Evolutionary conservation across 2,113 vertebrate genomes (phyloP).

Genomic region (Aleadryas rufinucha): DNA sequence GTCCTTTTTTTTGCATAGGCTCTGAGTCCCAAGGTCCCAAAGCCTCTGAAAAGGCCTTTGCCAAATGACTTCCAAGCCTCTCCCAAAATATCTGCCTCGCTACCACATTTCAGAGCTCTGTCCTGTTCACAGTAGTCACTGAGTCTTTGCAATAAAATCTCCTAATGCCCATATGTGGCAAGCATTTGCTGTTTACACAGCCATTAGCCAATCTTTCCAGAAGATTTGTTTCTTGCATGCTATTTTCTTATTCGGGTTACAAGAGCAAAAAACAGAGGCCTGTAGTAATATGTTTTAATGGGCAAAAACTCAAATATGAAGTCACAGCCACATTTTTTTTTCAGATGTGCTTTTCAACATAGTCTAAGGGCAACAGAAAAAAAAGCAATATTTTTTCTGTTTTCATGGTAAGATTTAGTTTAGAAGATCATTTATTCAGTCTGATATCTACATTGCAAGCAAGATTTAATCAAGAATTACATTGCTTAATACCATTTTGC

Average conservation of each 20-base stretch:
- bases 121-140: not conserved
- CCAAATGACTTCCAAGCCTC: not conserved
- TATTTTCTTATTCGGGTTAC: conserved; percentile 60
- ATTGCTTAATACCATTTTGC: not conserved
- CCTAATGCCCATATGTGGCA: conserved; percentile 56
- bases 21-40: not conserved
- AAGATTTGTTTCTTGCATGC: conserved; percentile 48
- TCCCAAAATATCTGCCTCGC: not conserved
- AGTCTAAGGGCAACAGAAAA: not conserved
- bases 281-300: conserved; percentile 57
- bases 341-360: conserved; percentile 48
- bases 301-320: conserved; percentile 61
- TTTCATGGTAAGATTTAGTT: not conserved
- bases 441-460: not conserved
- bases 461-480: conserved; percentile 38
- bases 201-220: conserved; percentile 65
- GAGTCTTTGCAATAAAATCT: conserved; percentile 11
- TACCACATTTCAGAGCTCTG: not conserved
- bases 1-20: not conserved
- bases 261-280: conserved; percentile 52
- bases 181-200: conserved; percentile 66
- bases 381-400: not conserved
- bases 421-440: not conserved
- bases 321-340: conserved; percentile 39
- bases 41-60: not conserved